Base-by-base conservation (phyloP, 2,797 vertebrate species). In the Takifugu ocellatus region DNA sequence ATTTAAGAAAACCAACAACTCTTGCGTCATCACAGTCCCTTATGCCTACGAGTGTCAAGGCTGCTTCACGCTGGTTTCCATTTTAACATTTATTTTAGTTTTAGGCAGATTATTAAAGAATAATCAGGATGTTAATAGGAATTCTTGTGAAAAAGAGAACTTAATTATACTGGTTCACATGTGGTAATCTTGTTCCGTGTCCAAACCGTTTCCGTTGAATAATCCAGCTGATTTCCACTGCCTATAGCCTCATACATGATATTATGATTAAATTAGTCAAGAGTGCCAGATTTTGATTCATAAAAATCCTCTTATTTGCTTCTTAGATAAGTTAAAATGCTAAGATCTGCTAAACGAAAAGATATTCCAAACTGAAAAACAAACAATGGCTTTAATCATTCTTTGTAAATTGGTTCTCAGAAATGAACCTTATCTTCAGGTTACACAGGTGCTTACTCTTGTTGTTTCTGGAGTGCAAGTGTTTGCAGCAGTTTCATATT, bases 161-260 rank as follows among this genome's bases (percentile, higher is more conserved):
- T 39, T 39, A 12, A 21, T 21, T 14, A 14, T 33, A 10, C 11
- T 33, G 11, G 1, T 10, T 33, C 33, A 25, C 25, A 33, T 36
- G 49, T 29, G 56, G 25, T 47, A 59, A 53, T 25, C 42, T 51
- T 46, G 63, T 29, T 31, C 44, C 3, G 31, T 46, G 52, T 57
- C 59, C 53, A 46, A 54, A 47, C 16, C 15, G 56, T 49, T 55
- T 27, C 54, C 58, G 59, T 29, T 82, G 66, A 82, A 82, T 76
- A 76, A 76, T 82, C 76, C 53, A 82, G 39, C 42, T 54, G 56
- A 42, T 71, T 43, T 63, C 52, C 56, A n/a, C 64, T 44, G 58
- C 60, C 55, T 39, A 59, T 62, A 59, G 61, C 42, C 17, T 61
- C 24, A 61, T 52, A 53, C 56, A 15, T 48, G 25, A 78, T 64